Conservation (phyloP, 2,113 vertebrate genomes). For the Ibidorhyncha struthersii region DNA sequence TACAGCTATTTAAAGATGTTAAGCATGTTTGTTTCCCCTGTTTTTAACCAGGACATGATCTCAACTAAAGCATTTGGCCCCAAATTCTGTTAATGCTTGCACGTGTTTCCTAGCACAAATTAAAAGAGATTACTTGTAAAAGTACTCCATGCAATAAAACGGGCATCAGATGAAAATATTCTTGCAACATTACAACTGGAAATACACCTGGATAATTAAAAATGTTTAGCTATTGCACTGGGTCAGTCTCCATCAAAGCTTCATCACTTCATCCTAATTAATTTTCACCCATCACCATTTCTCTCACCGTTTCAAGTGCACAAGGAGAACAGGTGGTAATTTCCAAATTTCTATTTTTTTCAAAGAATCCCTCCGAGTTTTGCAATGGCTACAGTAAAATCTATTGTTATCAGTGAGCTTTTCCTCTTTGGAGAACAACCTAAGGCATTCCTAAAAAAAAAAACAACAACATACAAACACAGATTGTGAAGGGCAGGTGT, state of each 20-base stretch:
- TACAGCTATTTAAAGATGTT: neutral
- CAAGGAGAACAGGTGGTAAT: slow-evolving; percentile 91
- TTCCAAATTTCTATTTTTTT: slow-evolving; percentile 99
- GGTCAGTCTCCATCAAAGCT: neutral
- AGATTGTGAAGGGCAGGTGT: neutral
- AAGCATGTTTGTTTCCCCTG: neutral
- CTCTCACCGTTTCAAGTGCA: slow-evolving; percentile 93
- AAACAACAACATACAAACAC: neutral
- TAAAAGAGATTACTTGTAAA: neutral
- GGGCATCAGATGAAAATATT: neutral
- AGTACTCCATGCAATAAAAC: neutral
- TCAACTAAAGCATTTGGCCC: neutral
- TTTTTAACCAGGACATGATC: neutral
- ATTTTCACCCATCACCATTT: neutral
- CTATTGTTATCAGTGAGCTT: slow-evolving; percentile 95
- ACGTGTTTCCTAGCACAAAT: neutral
- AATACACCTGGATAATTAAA: neutral
- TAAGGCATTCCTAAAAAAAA: slow-evolving; percentile 90
- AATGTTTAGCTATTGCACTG: neutral
- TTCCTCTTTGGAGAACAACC: slow-evolving; percentile 96
- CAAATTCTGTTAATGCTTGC: neutral
- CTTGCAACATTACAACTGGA: neutral
- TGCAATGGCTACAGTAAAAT: slow-evolving; percentile 96
- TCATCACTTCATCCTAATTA: neutral
- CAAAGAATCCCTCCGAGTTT: slow-evolving; percentile 90